Evolutionary conservation across 2,888 invertebrate genomes (phyloP).

Genomic region (Linyphia triangularis): DNA sequence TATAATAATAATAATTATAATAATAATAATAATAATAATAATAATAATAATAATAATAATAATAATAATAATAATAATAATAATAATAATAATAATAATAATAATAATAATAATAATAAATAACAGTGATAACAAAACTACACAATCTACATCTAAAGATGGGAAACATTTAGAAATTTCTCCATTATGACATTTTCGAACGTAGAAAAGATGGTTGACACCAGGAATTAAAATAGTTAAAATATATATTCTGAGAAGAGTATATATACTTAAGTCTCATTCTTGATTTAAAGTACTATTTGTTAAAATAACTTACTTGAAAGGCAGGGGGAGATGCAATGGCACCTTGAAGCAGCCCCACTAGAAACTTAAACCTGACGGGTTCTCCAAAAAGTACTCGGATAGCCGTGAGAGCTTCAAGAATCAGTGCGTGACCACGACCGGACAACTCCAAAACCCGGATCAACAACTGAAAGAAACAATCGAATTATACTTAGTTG

Average conservation of each 20-base stretch:
- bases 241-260: not conserved
- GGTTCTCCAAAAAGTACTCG: conserved; percentile 85
- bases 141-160: too few species aligned
- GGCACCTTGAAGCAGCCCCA: conserved; percentile 81
- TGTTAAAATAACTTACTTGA: conserved; percentile 72
- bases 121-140: too few species aligned
- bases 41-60: not conserved
- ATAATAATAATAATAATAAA: too few species aligned
- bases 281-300: not conserved
- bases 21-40: too few species aligned
- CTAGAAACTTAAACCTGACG: conserved; percentile 92
- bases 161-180: too few species aligned
- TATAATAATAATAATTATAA: not conserved
- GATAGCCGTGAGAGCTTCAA: conserved; percentile 93
- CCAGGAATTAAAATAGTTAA: not conserved
- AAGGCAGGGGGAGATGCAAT: conserved; percentile 61
- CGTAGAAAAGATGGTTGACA: too few species aligned
- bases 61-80: too few species aligned
- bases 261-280: not conserved
- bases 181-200: too few species aligned
- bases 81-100: too few species aligned
- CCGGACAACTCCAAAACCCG: conserved; percentile 85
- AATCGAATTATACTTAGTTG: conserved; percentile 5
- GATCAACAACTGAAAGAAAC: conserved; percentile 85
- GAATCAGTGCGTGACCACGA: conserved; percentile 89